Conservation (phyloP, 2,888 invertebrate species). For the Lithosia quadra region DNA sequence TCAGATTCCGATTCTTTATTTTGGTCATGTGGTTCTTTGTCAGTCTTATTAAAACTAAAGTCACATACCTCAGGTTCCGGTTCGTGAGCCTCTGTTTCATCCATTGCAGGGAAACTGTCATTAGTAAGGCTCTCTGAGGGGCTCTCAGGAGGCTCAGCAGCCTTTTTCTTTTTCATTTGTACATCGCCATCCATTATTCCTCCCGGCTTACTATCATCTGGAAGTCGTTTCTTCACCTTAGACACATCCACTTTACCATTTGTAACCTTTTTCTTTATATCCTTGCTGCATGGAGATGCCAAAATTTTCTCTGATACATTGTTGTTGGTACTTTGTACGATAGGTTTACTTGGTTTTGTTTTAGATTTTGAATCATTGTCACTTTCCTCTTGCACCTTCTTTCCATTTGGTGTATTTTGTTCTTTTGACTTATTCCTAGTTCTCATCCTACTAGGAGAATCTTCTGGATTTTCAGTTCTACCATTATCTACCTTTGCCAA, state of each 20-base stretch:
- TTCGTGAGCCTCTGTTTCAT: slow-evolving; percentile 88
- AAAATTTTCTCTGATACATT: slow-evolving; percentile 76
- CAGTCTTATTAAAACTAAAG: slow-evolving; percentile 81
- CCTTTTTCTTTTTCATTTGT: slow-evolving; percentile 86
- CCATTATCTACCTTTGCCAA: slow-evolving; percentile 94
- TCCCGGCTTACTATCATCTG: slow-evolving; percentile 86
- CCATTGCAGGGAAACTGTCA: slow-evolving; percentile 94
- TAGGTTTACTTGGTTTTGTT: slow-evolving; percentile 70
- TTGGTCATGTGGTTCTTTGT: slow-evolving; percentile 76
- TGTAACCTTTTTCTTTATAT: slow-evolving; percentile 77
- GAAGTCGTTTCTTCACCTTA: slow-evolving; percentile 87
- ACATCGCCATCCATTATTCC: slow-evolving; percentile 88
- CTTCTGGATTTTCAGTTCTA: slow-evolving; percentile 92
- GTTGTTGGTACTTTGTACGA: slow-evolving; percentile 76
- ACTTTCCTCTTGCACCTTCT: slow-evolving; percentile 83
- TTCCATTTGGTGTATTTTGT: slow-evolving; percentile 86
- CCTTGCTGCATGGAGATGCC: slow-evolving; percentile 77
- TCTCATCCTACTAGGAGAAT: slow-evolving; percentile 95
- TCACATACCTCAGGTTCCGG: slow-evolving; percentile 82
- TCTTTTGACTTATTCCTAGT: slow-evolving; percentile 95
- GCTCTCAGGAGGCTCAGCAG: slow-evolving; percentile 89
- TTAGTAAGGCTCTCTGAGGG: slow-evolving; percentile 94
- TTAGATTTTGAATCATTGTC: slow-evolving; percentile 81
- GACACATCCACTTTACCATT: slow-evolving; percentile 85
- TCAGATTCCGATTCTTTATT: slow-evolving; percentile 75